Evolutionary conservation across 2,113 vertebrate genomes (phyloP).

Genomic region (Oenanthe melanoleuca): DNA sequence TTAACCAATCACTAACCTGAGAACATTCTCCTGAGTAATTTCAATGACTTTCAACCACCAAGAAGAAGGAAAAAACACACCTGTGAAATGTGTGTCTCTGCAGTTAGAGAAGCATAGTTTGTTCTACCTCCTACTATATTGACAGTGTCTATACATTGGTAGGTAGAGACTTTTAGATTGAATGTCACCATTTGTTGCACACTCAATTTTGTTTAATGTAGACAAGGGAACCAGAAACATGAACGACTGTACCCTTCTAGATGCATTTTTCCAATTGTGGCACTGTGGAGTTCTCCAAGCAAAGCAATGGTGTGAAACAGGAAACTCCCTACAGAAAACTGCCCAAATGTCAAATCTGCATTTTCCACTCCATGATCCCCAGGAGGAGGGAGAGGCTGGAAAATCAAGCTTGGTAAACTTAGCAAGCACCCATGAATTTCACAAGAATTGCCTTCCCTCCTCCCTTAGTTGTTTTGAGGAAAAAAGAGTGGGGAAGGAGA

Average conservation of each 20-base stretch:
- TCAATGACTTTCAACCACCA: neutral
- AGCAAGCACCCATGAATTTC: neutral
- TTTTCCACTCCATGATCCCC: neutral
- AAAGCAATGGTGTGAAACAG: neutral
- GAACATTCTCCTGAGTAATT: neutral
- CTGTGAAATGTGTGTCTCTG: neutral
- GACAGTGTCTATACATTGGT: neutral
- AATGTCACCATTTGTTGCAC: neutral
- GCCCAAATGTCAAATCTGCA: neutral
- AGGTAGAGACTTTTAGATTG: neutral
- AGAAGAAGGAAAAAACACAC: neutral
- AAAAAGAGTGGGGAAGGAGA: neutral
- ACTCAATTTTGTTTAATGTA: neutral
- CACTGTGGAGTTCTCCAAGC: neutral
- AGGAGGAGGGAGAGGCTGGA: neutral
- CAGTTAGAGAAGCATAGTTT: neutral
- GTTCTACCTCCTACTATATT: neutral
- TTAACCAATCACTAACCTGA: neutral
- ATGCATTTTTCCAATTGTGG: neutral
- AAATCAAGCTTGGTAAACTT: neutral
- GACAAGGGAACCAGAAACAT: neutral
- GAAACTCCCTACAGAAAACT: neutral
- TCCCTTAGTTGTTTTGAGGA: neutral
- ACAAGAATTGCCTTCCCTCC: neutral
- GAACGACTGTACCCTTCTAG: neutral